Evolutionary conservation across 2,888 invertebrate species (phyloP).

Genomic region (Drosophila stalkeri): DNA sequence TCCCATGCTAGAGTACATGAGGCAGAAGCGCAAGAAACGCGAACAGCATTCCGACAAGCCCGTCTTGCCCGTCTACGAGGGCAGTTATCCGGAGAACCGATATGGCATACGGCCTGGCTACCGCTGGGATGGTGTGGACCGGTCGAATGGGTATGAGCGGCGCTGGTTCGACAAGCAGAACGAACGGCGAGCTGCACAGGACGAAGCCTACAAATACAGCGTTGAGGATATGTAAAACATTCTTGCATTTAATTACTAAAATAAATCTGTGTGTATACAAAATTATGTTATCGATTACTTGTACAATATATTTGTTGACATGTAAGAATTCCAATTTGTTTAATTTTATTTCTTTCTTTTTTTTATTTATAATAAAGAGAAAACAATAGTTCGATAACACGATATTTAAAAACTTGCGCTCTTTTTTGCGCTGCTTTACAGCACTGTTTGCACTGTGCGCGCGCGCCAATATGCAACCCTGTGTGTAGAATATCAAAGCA

Average conservation of each 20-base stretch:
- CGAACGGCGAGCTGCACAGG: constrained; percentile 90
- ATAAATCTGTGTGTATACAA: constrained; percentile 12
- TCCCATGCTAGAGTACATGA: constrained; percentile 96
- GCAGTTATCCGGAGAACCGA: constrained; percentile 95
- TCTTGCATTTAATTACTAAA: constrained; percentile 8
- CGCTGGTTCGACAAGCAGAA: constrained; percentile 93
- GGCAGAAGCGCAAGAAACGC: constrained; percentile 86
- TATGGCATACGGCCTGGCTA: constrained; percentile 96
- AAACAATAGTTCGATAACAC: not conserved
- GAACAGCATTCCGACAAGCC: constrained; percentile 86
- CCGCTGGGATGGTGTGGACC: constrained; percentile 99
- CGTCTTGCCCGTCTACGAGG: constrained; percentile 91
- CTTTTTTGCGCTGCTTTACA: not conserved
- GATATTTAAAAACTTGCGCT: not conserved
- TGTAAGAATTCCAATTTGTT: not conserved
- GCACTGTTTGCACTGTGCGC: not conserved
- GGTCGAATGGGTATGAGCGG: constrained; percentile 98
- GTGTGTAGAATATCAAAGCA: constrained; percentile 73
- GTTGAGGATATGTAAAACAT: constrained; percentile 94
- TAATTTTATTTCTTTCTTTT: not conserved
- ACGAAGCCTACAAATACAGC: constrained; percentile 97
- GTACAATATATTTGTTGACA: not conserved
- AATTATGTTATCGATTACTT: constrained; percentile 10
- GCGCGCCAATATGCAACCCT: constrained; percentile 58
- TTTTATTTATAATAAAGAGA: not conserved